These are phyloP conservation scores for Drosophila melanica DNA, from an alignment of 1,140 invertebrate species.

Conservation along the genomic window DNA sequence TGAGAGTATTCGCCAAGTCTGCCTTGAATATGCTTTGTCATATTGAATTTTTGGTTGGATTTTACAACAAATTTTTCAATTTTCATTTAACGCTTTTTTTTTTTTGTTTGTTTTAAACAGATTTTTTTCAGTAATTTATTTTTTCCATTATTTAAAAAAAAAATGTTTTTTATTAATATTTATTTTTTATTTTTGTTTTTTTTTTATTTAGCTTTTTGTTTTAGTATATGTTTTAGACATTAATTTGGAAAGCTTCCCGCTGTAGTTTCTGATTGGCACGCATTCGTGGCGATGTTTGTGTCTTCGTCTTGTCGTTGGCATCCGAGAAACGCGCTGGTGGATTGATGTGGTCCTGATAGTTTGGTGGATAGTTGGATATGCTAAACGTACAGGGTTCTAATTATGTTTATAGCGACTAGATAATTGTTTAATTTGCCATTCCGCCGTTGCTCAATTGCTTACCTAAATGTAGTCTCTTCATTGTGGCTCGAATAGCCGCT, in stretches of 20 bases:
- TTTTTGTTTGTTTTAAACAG: constrained; percentile 16
- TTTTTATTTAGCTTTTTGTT: too few relatives aligned
- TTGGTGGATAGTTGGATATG: constrained; percentile 89
- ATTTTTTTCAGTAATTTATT: constrained; percentile 45
- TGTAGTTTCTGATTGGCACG: constrained; percentile 86
- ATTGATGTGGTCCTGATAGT: constrained; percentile 90
- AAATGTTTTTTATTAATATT: constrained; percentile 4
- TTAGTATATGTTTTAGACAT: constrained; percentile 85
- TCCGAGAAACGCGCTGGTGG: constrained; percentile 90
- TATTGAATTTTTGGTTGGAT: constrained; percentile 43
- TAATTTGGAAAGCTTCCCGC: constrained; percentile 89
- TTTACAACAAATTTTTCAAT: constrained; percentile 73
- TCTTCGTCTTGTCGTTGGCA: constrained; percentile 85
- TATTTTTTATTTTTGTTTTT: constrained; percentile 14
- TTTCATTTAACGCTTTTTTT: constrained; percentile 31
- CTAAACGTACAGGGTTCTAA: constrained; percentile 84
- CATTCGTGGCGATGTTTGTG: constrained; percentile 83
- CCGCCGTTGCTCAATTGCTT: constrained; percentile 36
- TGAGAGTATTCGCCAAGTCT: constrained; percentile 26
- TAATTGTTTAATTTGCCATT: constrained; percentile 1
- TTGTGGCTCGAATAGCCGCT: constrained; percentile 91
- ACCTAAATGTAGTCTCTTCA: constrained; percentile 92
- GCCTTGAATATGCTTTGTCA: constrained; percentile 19
- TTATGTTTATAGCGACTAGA: constrained; percentile 63
- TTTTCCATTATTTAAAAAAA: constrained; percentile 24